These are phyloP conservation scores for Dendrocincla fuliginosa DNA, from an alignment of 2,797 vertebrate genomes.

Conservation along the genomic window DNA sequence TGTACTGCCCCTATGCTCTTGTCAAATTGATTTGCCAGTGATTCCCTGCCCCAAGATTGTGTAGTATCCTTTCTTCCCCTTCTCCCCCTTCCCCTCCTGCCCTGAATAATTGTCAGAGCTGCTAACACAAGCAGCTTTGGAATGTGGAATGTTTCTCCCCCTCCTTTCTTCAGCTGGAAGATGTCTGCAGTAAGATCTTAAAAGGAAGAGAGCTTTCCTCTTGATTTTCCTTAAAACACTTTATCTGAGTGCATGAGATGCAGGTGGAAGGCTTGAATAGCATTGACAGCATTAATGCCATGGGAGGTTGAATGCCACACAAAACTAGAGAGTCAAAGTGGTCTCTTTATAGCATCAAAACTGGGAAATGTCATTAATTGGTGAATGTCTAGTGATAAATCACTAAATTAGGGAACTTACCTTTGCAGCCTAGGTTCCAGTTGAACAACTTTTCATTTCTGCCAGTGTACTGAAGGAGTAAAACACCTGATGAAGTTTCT, in stretches of 20 bases:
- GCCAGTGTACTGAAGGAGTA: not conserved
- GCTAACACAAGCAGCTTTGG: not conserved
- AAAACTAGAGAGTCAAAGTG: not conserved
- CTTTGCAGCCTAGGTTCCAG: not conserved
- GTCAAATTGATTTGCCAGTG: not conserved
- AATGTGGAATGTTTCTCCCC: not conserved
- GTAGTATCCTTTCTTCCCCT: not conserved
- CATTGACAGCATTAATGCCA: not conserved
- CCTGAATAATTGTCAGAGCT: not conserved
- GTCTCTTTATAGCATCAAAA: not conserved
- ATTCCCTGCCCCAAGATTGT: not conserved
- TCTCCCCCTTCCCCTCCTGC: fast-evolving
- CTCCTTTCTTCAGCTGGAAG: not conserved
- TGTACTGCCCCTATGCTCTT: not conserved
- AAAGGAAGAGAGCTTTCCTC: not conserved
- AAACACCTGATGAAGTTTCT: not conserved
- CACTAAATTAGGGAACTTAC: not conserved
- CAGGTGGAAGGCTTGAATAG: not conserved
- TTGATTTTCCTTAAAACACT: not conserved
- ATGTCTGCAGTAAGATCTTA: not conserved
- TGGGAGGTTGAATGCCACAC: not conserved
- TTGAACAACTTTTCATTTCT: not conserved
- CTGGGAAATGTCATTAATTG: not conserved
- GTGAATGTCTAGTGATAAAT: not conserved
- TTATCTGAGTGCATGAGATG: not conserved